Conservation (phyloP, 2,797 vertebrate species). For the Chelmon rostratus region DNA sequence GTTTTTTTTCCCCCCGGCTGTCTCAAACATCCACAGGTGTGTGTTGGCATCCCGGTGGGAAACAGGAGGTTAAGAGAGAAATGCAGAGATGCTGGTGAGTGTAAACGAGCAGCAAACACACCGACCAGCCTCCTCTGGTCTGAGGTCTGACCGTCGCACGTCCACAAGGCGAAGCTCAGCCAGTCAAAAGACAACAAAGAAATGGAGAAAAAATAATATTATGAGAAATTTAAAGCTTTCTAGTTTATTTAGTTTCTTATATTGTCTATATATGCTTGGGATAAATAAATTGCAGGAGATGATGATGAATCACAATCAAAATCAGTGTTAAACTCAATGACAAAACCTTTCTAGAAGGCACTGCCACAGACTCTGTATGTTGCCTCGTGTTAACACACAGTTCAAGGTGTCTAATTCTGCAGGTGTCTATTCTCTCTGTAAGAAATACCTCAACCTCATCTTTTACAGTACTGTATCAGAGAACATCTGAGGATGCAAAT, state of each 20-base stretch:
- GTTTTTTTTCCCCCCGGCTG: not conserved
- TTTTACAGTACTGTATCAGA: not conserved
- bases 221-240: not conserved
- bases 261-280: not conserved
- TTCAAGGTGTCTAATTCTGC: not conserved
- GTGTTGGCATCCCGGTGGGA: not conserved
- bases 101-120: not conserved
- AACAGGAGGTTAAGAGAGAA: not conserved
- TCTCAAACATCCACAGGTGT: conserved; percentile 17
- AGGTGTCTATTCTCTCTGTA: not conserved
- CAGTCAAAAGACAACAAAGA: not conserved
- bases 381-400: not conserved
- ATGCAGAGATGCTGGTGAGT: not conserved
- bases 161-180: not conserved
- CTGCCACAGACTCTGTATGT: not conserved
- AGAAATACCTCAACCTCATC: not conserved
- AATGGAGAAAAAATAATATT: not conserved
- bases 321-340: not conserved
- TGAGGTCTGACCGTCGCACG: not conserved
- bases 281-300: not conserved
- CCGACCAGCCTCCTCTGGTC: not conserved
- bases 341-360: not conserved
- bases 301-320: not conserved
- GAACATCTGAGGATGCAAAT: not conserved
- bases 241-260: not conserved